Evolutionary conservation across 2,113 vertebrate genomes (phyloP).

Genomic region (Trinectes maculatus): DNA sequence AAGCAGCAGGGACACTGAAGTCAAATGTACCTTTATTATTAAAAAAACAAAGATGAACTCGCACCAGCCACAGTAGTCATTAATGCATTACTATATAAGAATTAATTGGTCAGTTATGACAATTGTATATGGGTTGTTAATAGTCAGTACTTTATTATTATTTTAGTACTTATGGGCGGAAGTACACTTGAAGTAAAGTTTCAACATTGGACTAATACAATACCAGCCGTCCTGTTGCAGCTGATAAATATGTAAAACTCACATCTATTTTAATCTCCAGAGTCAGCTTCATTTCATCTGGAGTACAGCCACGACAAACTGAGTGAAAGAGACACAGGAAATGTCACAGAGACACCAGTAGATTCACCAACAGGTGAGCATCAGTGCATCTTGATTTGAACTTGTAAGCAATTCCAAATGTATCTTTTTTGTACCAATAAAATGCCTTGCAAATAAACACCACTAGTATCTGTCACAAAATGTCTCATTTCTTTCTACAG

Average conservation of each 20-base stretch:
- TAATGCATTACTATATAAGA: too few species aligned
- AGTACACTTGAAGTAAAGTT: too few species aligned
- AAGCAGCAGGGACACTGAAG: too few species aligned
- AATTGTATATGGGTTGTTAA: too few species aligned
- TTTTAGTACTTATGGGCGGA: too few species aligned
- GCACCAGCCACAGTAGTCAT: too few species aligned
- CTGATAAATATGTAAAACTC: too few species aligned
- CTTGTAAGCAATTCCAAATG: neutral
- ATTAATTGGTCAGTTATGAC: too few species aligned
- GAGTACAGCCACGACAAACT: neutral
- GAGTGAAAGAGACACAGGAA: neutral
- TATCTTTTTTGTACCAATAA: conserved; percentile 7
- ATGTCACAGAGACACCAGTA: conserved; percentile 9
- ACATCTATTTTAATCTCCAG: conserved; percentile 7
- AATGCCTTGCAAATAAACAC: neutral
- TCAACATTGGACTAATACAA: too few species aligned
- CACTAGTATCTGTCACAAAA: neutral
- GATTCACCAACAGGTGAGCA: conserved; percentile 24
- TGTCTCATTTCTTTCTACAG: neutral
- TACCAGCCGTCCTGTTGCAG: too few species aligned
- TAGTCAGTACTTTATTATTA: neutral
- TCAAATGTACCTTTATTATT: too few species aligned
- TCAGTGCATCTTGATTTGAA: neutral
- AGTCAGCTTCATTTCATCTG: conserved; percentile 18
- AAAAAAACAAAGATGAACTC: too few species aligned